These are phyloP conservation scores for Pelecanoides urinatrix DNA, from an alignment of 2,113 vertebrate genomes.

Conservation along the genomic window DNA sequence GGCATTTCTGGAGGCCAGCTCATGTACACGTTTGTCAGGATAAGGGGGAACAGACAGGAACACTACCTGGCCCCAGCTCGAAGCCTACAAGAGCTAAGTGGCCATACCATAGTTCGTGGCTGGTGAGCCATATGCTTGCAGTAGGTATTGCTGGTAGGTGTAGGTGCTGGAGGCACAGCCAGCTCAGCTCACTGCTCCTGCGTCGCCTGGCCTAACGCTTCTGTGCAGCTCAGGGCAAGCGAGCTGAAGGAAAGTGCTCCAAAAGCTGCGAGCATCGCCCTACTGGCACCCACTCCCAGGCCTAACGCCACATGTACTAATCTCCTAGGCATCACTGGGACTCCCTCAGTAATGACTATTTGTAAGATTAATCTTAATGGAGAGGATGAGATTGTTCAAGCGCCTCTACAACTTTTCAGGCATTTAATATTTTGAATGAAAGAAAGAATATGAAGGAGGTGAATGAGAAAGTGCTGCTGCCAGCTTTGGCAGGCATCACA, in stretches of 20 bases:
- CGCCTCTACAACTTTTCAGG: not conserved
- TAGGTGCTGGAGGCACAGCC: rapidly evolving
- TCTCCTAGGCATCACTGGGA: not conserved
- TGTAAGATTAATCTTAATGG: not conserved
- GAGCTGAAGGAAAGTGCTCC: not conserved
- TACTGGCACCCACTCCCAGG: not conserved
- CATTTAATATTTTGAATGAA: not conserved
- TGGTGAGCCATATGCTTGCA: not conserved
- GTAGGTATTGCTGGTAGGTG: not conserved
- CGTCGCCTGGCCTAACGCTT: rapidly evolving
- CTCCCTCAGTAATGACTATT: not conserved
- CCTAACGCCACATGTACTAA: not conserved
- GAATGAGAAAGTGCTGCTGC: not conserved
- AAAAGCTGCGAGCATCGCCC: not conserved
- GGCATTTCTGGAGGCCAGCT: not conserved
- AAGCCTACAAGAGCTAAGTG: not conserved
- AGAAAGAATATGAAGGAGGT: not conserved
- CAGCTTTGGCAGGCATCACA: not conserved
- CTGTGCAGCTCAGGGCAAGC: not conserved
- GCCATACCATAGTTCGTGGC: not conserved
- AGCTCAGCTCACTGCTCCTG: not conserved
- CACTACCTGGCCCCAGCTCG: not conserved
- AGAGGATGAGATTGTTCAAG: not conserved
- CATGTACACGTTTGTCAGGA: not conserved
- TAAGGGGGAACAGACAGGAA: not conserved